Evolutionary conservation across 2,797 vertebrate species (phyloP).

Genomic region (Thunnus albacares): DNA sequence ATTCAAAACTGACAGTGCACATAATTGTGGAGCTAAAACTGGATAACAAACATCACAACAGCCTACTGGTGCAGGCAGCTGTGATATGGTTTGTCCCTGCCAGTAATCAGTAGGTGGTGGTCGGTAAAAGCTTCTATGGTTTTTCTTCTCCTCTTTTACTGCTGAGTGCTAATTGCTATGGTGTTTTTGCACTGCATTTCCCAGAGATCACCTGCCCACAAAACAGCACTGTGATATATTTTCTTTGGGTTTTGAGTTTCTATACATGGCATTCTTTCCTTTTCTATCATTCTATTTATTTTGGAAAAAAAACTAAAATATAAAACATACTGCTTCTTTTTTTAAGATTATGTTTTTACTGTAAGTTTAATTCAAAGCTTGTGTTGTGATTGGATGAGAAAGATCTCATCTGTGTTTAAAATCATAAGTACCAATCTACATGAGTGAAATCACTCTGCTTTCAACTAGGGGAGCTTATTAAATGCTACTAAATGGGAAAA

Average conservation of each 20-base stretch:
- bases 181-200: constrained; percentile 11
- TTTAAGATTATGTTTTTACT: not conserved
- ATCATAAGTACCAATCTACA: no score
- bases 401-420: not conserved
- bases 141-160: not conserved
- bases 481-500: no score
- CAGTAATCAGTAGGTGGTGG: not conserved
- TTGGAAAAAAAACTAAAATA: not conserved
- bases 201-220: constrained; percentile 23
- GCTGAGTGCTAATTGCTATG: constrained; percentile 8
- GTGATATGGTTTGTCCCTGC: not conserved
- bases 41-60: not conserved
- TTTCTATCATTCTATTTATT: not conserved
- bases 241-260: not conserved
- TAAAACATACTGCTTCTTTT: not conserved
- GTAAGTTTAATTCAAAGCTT: no score
- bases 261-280: not conserved
- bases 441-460: no score
- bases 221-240: not conserved
- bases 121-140: not conserved
- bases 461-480: no score
- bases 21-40: not conserved
- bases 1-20: not conserved
- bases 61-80: not conserved
- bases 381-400: not conserved